Conservation (phyloP, 1,140 invertebrate species). For the Thrips palmi region DNA sequence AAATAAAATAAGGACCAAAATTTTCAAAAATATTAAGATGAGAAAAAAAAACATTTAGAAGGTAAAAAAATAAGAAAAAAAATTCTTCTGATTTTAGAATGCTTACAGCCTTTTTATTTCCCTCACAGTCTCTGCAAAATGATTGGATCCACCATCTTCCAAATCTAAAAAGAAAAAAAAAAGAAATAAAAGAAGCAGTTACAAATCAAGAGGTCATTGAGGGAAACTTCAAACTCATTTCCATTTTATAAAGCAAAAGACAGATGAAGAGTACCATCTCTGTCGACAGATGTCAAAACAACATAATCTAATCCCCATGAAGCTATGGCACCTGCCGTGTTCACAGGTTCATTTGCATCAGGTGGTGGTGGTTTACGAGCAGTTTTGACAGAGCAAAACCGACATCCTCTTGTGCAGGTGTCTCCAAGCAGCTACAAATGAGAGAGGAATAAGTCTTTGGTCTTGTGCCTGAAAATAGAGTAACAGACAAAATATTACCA, state of each 20-base stretch:
- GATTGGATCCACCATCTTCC: slow-evolving; percentile 72
- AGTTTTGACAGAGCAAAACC: slow-evolving; percentile 99
- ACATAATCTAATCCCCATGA: slow-evolving; percentile 95
- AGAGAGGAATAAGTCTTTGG: too few species aligned
- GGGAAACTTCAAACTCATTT: background rate
- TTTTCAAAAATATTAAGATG: slow-evolving; percentile 6
- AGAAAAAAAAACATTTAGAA: slow-evolving; percentile 5
- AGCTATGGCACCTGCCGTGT: slow-evolving; percentile 82
- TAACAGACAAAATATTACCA: slow-evolving; percentile 35
- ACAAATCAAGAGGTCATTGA: slow-evolving; percentile 3
- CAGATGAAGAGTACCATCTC: slow-evolving; percentile 82
- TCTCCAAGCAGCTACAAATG: slow-evolving; percentile 66
- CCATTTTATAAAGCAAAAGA: slow-evolving; percentile 5
- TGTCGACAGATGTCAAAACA: slow-evolving; percentile 93
- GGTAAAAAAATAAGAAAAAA: slow-evolving; percentile 8
- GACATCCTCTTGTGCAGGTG: slow-evolving; percentile 79
- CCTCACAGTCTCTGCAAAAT: slow-evolving; percentile 79
- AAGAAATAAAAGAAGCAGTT: slow-evolving; percentile 12
- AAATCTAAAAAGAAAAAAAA: slow-evolving; percentile 41
- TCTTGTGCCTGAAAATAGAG: too few species aligned
- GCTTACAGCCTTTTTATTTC: slow-evolving; percentile 51
- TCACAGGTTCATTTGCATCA: slow-evolving; percentile 77
- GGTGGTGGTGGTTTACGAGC: slow-evolving; percentile 73
- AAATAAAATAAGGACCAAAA: slow-evolving; percentile 14
- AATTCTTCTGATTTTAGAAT: slow-evolving; percentile 9